Base-by-base conservation (phyloP, 2,888 invertebrate genomes). In the Apomyelois bistriatella region DNA sequence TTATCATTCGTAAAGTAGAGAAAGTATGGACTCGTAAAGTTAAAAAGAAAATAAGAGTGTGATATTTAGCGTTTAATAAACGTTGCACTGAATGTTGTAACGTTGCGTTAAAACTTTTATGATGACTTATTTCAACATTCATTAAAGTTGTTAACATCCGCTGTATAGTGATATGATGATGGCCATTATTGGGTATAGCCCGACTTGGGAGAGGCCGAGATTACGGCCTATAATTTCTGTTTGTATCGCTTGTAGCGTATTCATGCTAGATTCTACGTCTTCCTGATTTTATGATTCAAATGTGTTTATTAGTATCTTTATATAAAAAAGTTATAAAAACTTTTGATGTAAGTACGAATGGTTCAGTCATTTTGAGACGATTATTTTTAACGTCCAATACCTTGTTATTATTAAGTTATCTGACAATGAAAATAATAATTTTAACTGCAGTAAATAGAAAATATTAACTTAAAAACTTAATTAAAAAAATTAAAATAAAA, bases 21-120 rank as follows among this genome's bases (percentile, higher is more conserved):
- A 88, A 88, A 89, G 89, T 86, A 75, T 80, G 22, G 3, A 22
- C 22, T 22, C 22, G 5, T 22, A 22, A 22, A 22, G 22, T 22
- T 22, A 5, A 22, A 22, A 22, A 5, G 22, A 22, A 22, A 83
- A 74, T 68, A 79, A 84, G 79, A 82, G 81, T 83, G 79, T 70
- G 76, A 79, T 76, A 81, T 83, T 85, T 79, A 68, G 77, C 74
- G 69, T 72, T 79, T 77, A 74, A 79, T 79, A 82, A 79, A 80
- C 65, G 58, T 67, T 68, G 68, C 66, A 68, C 57, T 57, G 61
- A 61, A 61, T 68, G 67, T 72, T 70, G 76, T 73, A 79, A 80
- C 67, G 63, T 69, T 71, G 66, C 53, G 54, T 62, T 54, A 32
- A 32, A 32, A 32, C 32, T 32, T 32, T 32, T 32, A 32, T 37